These are phyloP conservation scores for Sarcophaga rosellei DNA, from an alignment of 2,888 invertebrate genomes.

Conservation along the genomic window DNA sequence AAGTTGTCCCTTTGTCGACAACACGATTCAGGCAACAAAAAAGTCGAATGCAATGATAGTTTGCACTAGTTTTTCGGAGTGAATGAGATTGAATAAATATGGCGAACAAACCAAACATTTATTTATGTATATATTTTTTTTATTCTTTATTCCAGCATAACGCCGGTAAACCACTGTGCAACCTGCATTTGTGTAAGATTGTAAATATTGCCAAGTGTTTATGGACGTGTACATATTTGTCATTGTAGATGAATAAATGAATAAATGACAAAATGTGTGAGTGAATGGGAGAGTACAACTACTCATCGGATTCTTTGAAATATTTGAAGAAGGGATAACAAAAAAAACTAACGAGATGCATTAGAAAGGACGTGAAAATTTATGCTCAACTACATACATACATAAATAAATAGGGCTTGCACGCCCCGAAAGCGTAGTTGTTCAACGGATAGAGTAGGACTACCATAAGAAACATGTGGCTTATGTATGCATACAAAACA, in stretches of 20 bases:
- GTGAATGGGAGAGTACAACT: conserved; percentile 9
- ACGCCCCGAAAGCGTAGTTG: too few species aligned
- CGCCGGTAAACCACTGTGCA: neutral
- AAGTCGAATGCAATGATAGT: too few species aligned
- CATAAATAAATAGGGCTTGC: too few species aligned
- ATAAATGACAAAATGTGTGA: too few species aligned
- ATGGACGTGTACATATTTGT: neutral
- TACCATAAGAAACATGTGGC: conserved; percentile 10
- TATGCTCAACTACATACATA: neutral
- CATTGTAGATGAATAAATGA: neutral
- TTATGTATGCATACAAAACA: neutral
- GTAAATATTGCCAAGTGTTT: neutral
- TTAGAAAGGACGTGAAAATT: neutral
- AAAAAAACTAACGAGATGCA: conserved; percentile 39
- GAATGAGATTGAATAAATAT: too few species aligned
- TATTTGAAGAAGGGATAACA: neutral
- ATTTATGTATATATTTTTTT: too few species aligned
- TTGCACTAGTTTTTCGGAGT: too few species aligned
- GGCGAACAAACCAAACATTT: too few species aligned
- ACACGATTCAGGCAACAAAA: too few species aligned
- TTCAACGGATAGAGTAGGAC: neutral
- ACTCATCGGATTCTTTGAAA: conserved; percentile 31
- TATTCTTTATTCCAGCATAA: too few species aligned
- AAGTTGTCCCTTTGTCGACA: too few species aligned
- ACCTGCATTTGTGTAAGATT: neutral